Evolutionary conservation across 2,113 vertebrate species (phyloP).

Genomic region (Stictonetta naevosa): DNA sequence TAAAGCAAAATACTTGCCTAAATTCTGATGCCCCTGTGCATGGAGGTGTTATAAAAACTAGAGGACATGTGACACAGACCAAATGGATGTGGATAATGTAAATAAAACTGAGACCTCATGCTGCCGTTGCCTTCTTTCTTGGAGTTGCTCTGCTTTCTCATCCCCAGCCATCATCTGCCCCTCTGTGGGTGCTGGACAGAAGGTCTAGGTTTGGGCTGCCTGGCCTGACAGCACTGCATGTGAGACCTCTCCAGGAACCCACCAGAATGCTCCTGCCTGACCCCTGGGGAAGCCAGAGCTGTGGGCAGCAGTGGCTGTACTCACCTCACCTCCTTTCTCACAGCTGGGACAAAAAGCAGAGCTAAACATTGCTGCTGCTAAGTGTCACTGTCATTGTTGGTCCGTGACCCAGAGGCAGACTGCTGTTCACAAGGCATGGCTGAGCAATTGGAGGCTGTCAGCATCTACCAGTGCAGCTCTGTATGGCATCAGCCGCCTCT

Average conservation of each 20-base stretch:
- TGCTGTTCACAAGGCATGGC: neutral
- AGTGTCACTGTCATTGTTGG: neutral
- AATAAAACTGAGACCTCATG: neutral
- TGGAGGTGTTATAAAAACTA: fast-evolving
- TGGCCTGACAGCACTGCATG: neutral
- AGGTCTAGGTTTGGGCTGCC: neutral
- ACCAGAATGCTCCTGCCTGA: neutral
- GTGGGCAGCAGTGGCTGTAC: neutral
- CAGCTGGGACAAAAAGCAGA: neutral
- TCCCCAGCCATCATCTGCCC: fast-evolving
- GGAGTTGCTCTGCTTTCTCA: neutral
- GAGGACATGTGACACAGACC: fast-evolving
- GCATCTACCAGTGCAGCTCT: neutral
- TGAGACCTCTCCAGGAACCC: neutral
- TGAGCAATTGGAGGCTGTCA: neutral
- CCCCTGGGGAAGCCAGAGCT: neutral
- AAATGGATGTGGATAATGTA: neutral
- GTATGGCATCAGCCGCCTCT: neutral
- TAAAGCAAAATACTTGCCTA: neutral
- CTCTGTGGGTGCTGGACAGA: neutral
- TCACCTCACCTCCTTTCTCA: neutral
- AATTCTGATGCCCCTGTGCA: fast-evolving
- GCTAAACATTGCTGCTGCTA: neutral
- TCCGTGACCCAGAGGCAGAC: neutral
- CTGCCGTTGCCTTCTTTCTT: neutral